Evolutionary conservation across 2,113 vertebrate genomes (phyloP).

Genomic region (Castor canadensis): DNA sequence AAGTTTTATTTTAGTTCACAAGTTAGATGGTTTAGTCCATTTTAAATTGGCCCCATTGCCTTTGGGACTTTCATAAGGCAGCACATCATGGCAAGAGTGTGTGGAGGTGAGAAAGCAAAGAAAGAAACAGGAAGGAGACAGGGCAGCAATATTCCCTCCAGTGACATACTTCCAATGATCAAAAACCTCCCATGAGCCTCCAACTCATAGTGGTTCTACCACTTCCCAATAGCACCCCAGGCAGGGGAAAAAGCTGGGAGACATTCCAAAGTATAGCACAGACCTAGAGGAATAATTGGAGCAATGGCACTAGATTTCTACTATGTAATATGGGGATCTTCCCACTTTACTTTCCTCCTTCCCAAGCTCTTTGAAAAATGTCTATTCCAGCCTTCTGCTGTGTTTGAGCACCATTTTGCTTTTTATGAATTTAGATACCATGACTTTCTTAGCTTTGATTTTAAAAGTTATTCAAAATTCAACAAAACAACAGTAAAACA

Average conservation of each 20-base stretch:
- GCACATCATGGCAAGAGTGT: accelerated
- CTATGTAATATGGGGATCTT: not conserved
- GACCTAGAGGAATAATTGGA: not conserved
- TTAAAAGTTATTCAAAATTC: not conserved
- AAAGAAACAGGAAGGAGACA: not conserved
- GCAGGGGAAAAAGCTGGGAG: too few relatives aligned
- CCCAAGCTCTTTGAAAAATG: not conserved
- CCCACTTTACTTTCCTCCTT: accelerated
- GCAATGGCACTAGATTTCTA: not conserved
- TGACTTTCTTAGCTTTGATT: not conserved
- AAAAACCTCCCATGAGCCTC: not conserved
- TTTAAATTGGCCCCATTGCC: not conserved
- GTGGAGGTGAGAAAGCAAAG: not conserved
- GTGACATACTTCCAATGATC: accelerated
- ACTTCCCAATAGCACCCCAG: not conserved
- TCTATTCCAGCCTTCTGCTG: not conserved
- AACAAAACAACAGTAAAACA: not conserved
- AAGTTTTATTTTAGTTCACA: not conserved
- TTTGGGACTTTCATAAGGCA: not conserved
- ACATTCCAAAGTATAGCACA: not conserved
- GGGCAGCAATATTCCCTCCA: not conserved
- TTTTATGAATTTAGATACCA: not conserved
- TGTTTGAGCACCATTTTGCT: not conserved
- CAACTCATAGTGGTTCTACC: too few relatives aligned
- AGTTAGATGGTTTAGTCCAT: not conserved